Percentiles rank a stretch among this genome's conserved stretches.
phyloP scores from a whole-genome alignment of 2,888 invertebrate genomes.

The Eristalis tenax region DNA sequence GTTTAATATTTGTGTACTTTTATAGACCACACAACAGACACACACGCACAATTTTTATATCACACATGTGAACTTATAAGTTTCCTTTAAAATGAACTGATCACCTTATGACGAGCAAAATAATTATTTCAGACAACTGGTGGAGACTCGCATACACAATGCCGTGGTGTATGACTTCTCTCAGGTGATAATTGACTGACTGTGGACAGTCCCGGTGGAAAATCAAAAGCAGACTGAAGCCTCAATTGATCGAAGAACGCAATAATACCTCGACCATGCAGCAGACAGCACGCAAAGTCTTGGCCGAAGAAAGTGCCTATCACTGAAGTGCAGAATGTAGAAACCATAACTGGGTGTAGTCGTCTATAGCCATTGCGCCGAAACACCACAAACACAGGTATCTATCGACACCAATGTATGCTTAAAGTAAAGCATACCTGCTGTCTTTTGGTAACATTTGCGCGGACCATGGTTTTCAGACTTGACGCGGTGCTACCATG shows the following conservation, averaged over 20 bases:
- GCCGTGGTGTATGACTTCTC: conserved; percentile 5
- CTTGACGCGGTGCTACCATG: conserved; percentile 66
- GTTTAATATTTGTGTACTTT: conserved; percentile 17
- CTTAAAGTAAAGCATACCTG: conserved; percentile 20
- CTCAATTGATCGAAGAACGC: conserved; percentile 73
- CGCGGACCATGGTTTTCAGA: conserved; percentile 29
- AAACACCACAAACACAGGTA: background rate
- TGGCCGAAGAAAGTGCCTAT: conserved; percentile 63
- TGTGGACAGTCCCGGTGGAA: conserved; percentile 73
- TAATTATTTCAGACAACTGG: conserved; percentile 26
- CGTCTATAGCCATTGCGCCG: conserved; percentile 28
- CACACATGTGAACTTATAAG: conserved; percentile 12
- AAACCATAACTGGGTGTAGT: conserved; percentile 54
- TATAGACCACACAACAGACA: background rate
- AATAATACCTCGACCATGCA: conserved; percentile 73
- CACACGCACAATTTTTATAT: conserved; percentile 33
- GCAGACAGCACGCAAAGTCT: conserved; percentile 33
- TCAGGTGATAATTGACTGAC: conserved; percentile 41
- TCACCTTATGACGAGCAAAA: conserved; percentile 19
- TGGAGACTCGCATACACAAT: conserved; percentile 19
- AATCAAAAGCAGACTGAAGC: conserved; percentile 76
- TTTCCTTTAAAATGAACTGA: conserved; percentile 45
- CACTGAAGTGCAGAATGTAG: conserved; percentile 51
- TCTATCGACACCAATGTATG: background rate
- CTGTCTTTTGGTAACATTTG: conserved; percentile 33